Evolutionary conservation across 2,888 invertebrate genomes (phyloP).

Genomic region (Drosophila paracracens): DNA sequence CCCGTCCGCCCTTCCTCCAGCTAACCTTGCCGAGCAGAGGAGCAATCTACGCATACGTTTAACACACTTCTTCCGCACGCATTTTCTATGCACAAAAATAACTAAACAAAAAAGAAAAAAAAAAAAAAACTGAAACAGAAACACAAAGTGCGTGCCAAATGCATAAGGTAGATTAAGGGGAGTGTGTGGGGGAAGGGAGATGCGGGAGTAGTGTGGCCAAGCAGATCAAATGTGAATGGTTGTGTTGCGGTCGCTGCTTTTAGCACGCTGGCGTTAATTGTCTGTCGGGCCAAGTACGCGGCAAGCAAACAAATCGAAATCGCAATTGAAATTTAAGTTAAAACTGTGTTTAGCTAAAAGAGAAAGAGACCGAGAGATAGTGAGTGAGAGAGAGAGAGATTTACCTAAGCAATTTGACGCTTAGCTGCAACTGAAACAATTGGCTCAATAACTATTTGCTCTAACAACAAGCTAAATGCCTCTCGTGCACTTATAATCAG

Average conservation of each 20-base stretch:
- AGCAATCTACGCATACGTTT: conserved; percentile 58
- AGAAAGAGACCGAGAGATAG: neutral
- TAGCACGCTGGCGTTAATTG: conserved; percentile 73
- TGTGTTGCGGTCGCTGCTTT: conserved; percentile 60
- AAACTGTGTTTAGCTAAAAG: neutral
- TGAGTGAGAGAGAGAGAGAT: neutral
- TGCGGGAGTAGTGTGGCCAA: neutral
- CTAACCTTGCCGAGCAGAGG: neutral
- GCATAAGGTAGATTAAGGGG: conserved; percentile 17
- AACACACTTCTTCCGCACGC: conserved; percentile 73
- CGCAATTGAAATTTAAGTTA: neutral
- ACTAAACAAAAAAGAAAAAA: neutral
- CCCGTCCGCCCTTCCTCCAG: neutral
- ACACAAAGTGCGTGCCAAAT: conserved; percentile 69
- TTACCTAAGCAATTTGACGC: conserved; percentile 63
- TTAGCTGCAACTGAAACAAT: conserved; percentile 53
- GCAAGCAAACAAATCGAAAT: conserved; percentile 53
- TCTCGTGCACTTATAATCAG: neutral
- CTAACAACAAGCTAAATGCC: neutral
- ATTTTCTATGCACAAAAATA: conserved; percentile 61
- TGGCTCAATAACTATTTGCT: conserved; percentile 11
- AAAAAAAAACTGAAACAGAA: neutral
- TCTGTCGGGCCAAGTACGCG: conserved; percentile 72
- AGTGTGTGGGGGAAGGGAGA: too few species aligned
- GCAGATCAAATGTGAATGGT: conserved; percentile 30